These are phyloP conservation scores for Sciaenops ocellatus DNA, from an alignment of 2,797 vertebrate genomes.

Conservation along the genomic window DNA sequence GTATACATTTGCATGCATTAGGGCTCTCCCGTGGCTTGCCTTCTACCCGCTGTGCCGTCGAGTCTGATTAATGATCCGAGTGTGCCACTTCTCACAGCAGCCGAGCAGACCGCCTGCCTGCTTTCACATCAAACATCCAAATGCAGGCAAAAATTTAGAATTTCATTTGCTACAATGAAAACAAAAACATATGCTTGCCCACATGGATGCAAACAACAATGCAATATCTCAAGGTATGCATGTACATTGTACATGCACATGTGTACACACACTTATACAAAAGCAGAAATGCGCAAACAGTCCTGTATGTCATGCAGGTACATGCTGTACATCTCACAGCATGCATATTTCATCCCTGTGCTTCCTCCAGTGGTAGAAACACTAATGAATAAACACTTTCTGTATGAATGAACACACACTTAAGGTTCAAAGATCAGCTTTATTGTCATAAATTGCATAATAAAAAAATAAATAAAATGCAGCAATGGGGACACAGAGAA, in stretches of 20 bases:
- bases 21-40: conserved; percentile 83
- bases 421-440: not conserved
- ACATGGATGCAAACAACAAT: not conserved
- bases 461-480: not conserved
- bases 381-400: conserved; percentile 17
- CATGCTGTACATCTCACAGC: not conserved
- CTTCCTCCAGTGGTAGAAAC: not conserved
- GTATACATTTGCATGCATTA: conserved; percentile 88
- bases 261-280: not conserved
- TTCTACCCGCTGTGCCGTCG: conserved; percentile 82
- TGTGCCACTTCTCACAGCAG: conserved; percentile 77
- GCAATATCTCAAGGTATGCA: not conserved
- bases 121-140: conserved; percentile 70
- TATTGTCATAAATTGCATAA: not conserved
- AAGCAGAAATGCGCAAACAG: not conserved
- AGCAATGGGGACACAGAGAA: not conserved
- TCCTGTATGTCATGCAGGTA: not conserved
- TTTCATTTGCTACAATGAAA: conserved; percentile 42
- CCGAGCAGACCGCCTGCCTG: conserved; percentile 70
- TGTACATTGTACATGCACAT: not conserved
- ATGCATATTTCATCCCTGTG: conserved; percentile 11
- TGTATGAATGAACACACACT: conserved; percentile 16
- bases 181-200: conserved; percentile 14
- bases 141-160: conserved; percentile 33
- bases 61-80: conserved; percentile 85